A percentile compares a stretch with the other conserved stretches of the same genome.
Evolutionary conservation across 2,888 invertebrate species (phyloP).

Genomic region (Amphiduros pacificus): DNA sequence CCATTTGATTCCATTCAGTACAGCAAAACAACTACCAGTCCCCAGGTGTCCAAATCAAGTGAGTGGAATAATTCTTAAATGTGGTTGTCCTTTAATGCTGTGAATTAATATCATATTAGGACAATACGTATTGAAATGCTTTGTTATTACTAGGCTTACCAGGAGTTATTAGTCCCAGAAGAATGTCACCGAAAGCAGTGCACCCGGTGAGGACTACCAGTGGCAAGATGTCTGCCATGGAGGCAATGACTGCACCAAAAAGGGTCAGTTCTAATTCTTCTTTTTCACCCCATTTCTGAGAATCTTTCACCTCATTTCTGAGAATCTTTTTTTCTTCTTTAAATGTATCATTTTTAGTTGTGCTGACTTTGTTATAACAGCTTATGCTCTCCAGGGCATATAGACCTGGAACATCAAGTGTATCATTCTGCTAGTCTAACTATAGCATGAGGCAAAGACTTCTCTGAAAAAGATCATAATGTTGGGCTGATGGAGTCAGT

Average conservation of each 20-base stretch:
- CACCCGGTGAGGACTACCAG: background rate
- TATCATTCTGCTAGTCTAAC: too few species aligned
- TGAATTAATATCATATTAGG: background rate
- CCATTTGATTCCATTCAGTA: constrained; percentile 52
- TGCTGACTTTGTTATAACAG: too few species aligned
- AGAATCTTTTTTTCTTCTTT: too few species aligned
- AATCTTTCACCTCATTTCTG: too few species aligned
- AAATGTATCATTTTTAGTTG: too few species aligned
- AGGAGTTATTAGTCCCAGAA: background rate
- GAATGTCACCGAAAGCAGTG: background rate
- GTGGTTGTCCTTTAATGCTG: background rate
- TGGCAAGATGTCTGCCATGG: background rate
- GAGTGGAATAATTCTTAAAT: background rate
- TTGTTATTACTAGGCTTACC: background rate
- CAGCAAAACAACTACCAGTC: background rate
- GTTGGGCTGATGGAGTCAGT: too few species aligned
- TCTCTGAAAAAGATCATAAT: too few species aligned
- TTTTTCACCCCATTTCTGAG: too few species aligned
- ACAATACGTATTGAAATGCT: background rate
- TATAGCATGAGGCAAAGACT: too few species aligned
- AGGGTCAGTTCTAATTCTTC: too few species aligned
- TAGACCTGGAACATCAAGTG: too few species aligned
- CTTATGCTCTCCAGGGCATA: too few species aligned
- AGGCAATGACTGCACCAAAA: background rate
- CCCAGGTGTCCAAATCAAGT: background rate